Evolutionary conservation across 2,113 vertebrate species (phyloP), one percentile per base, ranked within the genome.

Genomic region (Trematomus loennbergii): DNA sequence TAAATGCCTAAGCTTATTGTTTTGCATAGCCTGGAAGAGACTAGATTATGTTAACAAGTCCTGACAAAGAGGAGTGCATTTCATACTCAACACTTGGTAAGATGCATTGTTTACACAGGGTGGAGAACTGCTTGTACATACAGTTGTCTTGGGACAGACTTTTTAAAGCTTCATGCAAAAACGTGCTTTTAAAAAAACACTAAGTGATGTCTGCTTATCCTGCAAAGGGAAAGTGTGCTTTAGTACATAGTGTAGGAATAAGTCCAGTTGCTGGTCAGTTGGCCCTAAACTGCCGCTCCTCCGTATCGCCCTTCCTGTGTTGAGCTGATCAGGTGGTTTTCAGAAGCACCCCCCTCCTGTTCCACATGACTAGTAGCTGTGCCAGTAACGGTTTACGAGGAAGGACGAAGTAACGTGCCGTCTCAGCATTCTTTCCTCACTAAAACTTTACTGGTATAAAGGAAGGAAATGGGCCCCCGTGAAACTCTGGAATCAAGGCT

Each of bases 361-460:
- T 64, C 76, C 90, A 82, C 90, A 88, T 93, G 92, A 93, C 84
- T 81, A 82, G 59, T 12, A 43, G 62, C 79, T 48, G 17, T 63
- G 83, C 71, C 89, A 78, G 69, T 84, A 78, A 92, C 82, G 1
- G 75, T 91, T 93, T 90, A 91, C 53, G 12, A 92, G 77, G 49
- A 78, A 88, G 80, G 82, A 53, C 81, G 88, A 78, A 85, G 83
- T 87, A 92, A 94, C 74, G 50, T 89, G 94, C 91, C 43, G 49
- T 18, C 84, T 95, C 92, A 94, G 94, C 94, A 76, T 88, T 94
- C 66, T 89, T 64, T 69, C 75, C 82, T 79, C 79, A 81, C 79
- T 88, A 75, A 92, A 92, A 91, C 79, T 88, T 91, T 52, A 89
- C 80, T 79, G 80, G 36, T 69, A 81, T 62, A 83, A 90, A 87